Base-by-base conservation (phyloP, 1,140 invertebrate genomes). In the Drosophila takahashii region DNA sequence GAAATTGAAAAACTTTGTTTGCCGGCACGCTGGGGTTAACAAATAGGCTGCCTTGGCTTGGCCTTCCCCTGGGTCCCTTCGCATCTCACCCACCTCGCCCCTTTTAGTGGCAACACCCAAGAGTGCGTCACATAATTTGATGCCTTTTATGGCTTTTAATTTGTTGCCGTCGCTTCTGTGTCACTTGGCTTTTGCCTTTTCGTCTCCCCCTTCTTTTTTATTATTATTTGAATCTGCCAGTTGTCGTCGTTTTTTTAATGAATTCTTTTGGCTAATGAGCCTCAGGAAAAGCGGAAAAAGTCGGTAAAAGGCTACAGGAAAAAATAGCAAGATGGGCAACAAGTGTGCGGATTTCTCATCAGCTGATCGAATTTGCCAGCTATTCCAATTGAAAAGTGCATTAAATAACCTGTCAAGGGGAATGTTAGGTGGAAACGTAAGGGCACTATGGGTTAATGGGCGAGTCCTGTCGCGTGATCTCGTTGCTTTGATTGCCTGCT, bases 1-100 rank as follows among this genome's bases (percentile, higher is more conserved):
- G 84, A 87, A 87, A 87, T 87, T 87, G 84, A 87, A 87, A 87
- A 87, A 87, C 84, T 87, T 87, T 87, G 84, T 87, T 87, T 87
- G 84, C 79, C 75, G 67, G 71, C 84, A 66, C 76, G 84, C 71
- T 87, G 84, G 83, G 83, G 83, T 86, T 86, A 86, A 86, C 83
- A 86, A 86, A 86, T 86, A 87, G 83, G 83, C 75, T 77, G 62
- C 58, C 61, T 67, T 66, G 45, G 52, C 57, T 64, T 69, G 53
- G 48, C n/a, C 51, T 62, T 62, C 37, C 27, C 58, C 10, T 13
- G 11, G 7, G 58, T 41, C 36, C 13, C 37, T 10, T 8, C n/a
- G 8, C n/a, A n/a, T n/a, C n/a, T n/a, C n/a, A n/a, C 15, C 16
- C 47, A 18, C n/a, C 44, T 66, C 67, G 61, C 64, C 15, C 64